Evolutionary conservation across 92 coral and sea anemone genomes (phyloP).

Genomic region (Heliopora coerulea): DNA sequence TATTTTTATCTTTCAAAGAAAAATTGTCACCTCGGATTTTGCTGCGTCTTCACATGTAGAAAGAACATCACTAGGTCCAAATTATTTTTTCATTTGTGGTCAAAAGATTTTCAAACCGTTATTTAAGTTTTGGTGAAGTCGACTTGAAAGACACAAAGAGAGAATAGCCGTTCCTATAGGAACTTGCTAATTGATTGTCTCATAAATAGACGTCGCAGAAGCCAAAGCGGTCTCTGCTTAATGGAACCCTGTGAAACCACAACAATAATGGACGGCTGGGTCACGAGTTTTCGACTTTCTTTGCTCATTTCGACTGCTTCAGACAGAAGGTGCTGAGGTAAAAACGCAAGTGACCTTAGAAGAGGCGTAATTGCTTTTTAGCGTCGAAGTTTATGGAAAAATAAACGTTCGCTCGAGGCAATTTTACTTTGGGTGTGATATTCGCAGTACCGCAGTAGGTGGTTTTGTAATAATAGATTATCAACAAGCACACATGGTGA

Average conservation of each 20-base stretch:
- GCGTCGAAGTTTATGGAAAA: too few relatives aligned
- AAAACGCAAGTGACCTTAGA: too few relatives aligned
- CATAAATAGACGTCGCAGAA: constrained; percentile 20
- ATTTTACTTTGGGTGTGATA: too few relatives aligned
- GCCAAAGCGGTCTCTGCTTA: constrained; percentile 8
- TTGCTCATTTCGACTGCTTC: neutral
- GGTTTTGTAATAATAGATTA: neutral
- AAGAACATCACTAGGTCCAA: too few relatives aligned
- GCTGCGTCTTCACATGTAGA: too few relatives aligned
- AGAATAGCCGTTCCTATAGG: constrained; percentile 3
- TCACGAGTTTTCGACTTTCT: neutral
- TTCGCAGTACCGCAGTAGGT: neutral
- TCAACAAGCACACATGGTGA: neutral
- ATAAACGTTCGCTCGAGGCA: too few relatives aligned
- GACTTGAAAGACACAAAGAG: neutral
- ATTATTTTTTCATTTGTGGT: too few relatives aligned
- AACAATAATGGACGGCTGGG: constrained; percentile 28
- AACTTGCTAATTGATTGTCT: constrained; percentile 27
- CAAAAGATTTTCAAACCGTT: neutral
- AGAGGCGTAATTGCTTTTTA: too few relatives aligned
- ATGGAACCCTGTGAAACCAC: constrained; percentile 6
- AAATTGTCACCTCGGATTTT: neutral
- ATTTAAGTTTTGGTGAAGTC: neutral
- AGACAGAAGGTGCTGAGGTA: too few relatives aligned
- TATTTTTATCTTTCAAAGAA: neutral